A percentile compares a stretch with the other conserved stretches of the same genome.
These are phyloP conservation scores for Axinella damicornis DNA, from an alignment of 37 sponge, comb jelly and placozoan genomes.

Conservation along the genomic window DNA sequence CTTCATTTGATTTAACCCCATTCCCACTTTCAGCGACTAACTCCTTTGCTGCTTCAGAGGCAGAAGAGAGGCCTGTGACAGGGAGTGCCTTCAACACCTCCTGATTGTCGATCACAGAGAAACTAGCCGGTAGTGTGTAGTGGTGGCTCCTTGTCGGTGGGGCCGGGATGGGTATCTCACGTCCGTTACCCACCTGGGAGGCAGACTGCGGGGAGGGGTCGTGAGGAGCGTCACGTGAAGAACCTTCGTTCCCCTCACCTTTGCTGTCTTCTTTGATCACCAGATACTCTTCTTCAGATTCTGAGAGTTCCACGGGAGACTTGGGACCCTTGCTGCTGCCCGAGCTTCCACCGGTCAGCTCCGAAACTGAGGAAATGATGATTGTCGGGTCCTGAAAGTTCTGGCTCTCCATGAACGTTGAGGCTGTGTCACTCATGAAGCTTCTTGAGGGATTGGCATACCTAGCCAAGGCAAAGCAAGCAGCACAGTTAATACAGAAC, in stretches of 20 bases:
- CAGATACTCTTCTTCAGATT: slow-evolving; percentile 30
- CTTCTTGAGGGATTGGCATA: no score
- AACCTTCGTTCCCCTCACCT: neutral
- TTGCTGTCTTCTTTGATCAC: slow-evolving; percentile 22
- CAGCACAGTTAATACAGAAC: no score
- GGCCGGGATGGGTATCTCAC: no score
- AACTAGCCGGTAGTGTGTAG: slow-evolving; percentile 2
- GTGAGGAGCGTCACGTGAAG: neutral
- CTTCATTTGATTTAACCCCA: neutral
- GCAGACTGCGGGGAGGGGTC: no score
- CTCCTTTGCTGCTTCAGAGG: slow-evolving; percentile 23
- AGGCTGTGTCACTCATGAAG: neutral
- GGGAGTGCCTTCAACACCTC: slow-evolving; percentile 14
- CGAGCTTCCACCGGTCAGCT: slow-evolving; percentile 22
- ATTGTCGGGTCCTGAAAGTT: neutral
- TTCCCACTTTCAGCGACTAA: neutral
- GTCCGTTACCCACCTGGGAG: no score
- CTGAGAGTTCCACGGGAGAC: neutral
- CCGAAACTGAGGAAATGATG: slow-evolving; percentile 25
- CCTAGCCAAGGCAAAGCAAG: no score
- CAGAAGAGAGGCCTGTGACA: neutral
- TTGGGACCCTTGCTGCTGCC: neutral
- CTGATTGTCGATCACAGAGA: slow-evolving; percentile 3
- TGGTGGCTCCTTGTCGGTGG: no score
- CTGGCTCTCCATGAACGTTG: neutral